Conservation (phyloP, 2,797 vertebrate species). For the Paramormyrops hopkinsi region DNA sequence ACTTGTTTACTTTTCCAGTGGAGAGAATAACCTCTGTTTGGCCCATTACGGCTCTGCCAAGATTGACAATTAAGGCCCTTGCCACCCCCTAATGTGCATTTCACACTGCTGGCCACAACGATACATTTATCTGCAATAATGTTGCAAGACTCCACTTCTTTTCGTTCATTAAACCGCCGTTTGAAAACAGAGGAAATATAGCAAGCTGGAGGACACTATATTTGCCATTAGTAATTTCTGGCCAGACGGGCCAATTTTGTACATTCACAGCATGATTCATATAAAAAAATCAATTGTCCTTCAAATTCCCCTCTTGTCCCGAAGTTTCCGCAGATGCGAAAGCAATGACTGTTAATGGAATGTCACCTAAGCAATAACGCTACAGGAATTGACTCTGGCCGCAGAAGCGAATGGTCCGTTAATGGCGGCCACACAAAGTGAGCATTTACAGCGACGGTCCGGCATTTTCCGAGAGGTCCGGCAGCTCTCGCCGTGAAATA, state of each 20-base stretch:
- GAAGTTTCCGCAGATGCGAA: conserved; percentile 23
- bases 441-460: neutral
- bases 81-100: conserved; percentile 54
- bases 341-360: conserved; percentile 29
- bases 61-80: conserved; percentile 60
- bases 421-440: neutral
- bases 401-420: conserved; percentile 21
- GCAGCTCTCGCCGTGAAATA: neutral
- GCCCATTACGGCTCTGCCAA: conserved; percentile 64
- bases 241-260: conserved; percentile 22
- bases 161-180: conserved; percentile 61
- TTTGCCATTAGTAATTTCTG: conserved; percentile 51
- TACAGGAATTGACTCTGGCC: conserved; percentile 28
- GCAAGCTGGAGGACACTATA: conserved; percentile 30
- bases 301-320: conserved; percentile 25
- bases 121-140: conserved; percentile 66
- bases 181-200: conserved; percentile 49
- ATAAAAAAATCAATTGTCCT: conserved; percentile 28
- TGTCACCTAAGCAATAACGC: conserved; percentile 20
- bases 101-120: conserved; percentile 64
- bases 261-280: conserved; percentile 27
- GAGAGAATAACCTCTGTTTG: conserved; percentile 60
- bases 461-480: neutral
- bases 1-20: conserved; percentile 62
- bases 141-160: conserved; percentile 61